Evolutionary conservation across 2,797 vertebrate species (phyloP), one percentile per base, ranked within the genome.

Genomic region (Platyrinchus mystaceus): DNA sequence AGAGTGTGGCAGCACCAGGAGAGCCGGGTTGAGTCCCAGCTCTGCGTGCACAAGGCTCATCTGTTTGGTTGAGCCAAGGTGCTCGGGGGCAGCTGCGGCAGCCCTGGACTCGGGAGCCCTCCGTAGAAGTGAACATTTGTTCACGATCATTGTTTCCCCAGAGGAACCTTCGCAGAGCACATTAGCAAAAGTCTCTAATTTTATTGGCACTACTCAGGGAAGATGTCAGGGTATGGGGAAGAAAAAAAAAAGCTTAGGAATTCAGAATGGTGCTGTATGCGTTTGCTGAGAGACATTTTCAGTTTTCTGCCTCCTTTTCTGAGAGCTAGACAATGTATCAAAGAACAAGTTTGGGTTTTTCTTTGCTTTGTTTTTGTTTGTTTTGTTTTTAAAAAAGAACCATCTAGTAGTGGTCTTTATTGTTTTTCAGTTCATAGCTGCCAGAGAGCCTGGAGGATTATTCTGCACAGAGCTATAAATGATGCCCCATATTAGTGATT

Each of bases 401-500:
- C 36, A n/a, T 90, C 21, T 59, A 66, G 64, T 75, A 67, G 47
- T 52, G 64, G 69, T 70, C 85, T 88, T 93, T 78, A 83, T 56
- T 79, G 64, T 90, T 91, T 93, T 73, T 44, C 39, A 87, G 34
- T 84, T 71, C 73, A 58, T 21, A 63, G 88, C 55, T 84, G 90
- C 53, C 60, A 87, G 71, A 76, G 24, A 87, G 66, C 73, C 71
- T 58, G 60, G 39, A 89, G 69, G 67, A 93, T 84, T 94, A 95
- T 77, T 96, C 84, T 94, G 78, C 74, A 75, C 53, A 70, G 70
- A 80, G 73, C 82, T 87, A 44, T 85, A 92, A 93, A 87, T 60
- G 84, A 89, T 90, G 69, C 70, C 70, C 66, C 76, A 67, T 46
- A 83, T 94, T 84, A 92, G 84, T 30, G 76, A 84, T 67, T 86